Evolutionary conservation across 2,888 invertebrate species (phyloP), one percentile per base, ranked within the genome.

Genomic region (Mayetiola destructor): DNA sequence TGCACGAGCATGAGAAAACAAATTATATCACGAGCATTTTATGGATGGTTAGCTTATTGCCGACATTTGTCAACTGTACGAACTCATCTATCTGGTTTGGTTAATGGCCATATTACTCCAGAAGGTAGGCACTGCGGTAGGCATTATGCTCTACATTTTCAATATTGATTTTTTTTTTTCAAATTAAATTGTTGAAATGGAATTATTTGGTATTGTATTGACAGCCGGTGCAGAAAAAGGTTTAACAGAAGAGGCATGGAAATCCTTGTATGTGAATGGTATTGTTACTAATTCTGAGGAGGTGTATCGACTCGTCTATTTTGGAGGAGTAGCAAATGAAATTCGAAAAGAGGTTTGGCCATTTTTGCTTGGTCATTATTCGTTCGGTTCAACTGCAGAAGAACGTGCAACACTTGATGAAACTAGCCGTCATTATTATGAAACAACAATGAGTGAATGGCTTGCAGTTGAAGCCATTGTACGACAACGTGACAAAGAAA

Each of bases 41-140:
- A 94, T 69, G 95, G 95, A 55, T 95, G 94, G 95, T 75, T 94
- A 60, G 92, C 93, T 1, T 92, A 95, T 69, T 93, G 93, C 66
- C 77, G 94, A 18, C 94, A 95, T 66, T 75, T 96, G 65, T 86
- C 88, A 35, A 95, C 94, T 0, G 92, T 96, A 1, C 75, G 94
- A 42, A 93, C 89, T 0, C 95, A 95, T 73, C 78, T 95, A 16
- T 88, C 91, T 30, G 92, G 91, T 0, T 75, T 95, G 18, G 90
- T 95, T 0, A 81, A 89, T 68, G 77, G 81, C 0, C 79, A 77
- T 60, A 87, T 88, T 57, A 75, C 86, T 12, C 77, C 79, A 54
- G 78, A 78, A 67, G 76, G 80, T 80, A 65, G 27, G 48, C 27
- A 2, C 27, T 3, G n/a, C n/a, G 36, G 8, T 36, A 62, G 59